A percentile compares a stretch with the other conserved stretches of the same genome.
Conservation (phyloP, 2,797 vertebrate genomes). For the Kryptopterus vitreolus region DNA sequence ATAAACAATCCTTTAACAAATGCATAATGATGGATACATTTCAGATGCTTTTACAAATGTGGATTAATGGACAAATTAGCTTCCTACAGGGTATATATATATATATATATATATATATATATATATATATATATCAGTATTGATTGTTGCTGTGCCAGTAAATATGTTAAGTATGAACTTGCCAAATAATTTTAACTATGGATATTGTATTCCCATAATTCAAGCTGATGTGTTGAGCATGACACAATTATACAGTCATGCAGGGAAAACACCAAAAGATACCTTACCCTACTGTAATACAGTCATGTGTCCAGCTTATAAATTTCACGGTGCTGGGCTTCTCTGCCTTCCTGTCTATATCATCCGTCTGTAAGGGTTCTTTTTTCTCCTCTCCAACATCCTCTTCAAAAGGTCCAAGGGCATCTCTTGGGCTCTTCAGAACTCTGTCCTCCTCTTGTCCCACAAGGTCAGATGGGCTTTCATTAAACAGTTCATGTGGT, state of each 20-base stretch:
- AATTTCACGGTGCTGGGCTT: not conserved
- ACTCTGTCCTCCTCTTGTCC: not conserved
- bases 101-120: too few species aligned
- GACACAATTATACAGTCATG: not conserved
- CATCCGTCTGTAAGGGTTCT: conserved; percentile 8
- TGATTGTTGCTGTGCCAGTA: not conserved
- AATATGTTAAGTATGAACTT: not conserved
- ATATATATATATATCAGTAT: too few species aligned
- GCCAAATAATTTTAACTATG: not conserved
- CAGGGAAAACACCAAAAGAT: not conserved
- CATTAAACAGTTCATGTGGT: not conserved
- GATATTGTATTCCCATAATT: not conserved
- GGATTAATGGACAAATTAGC: too few species aligned
- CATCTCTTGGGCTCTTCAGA: conserved; percentile 15
- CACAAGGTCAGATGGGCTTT: not conserved
- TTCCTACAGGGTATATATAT: too few species aligned
- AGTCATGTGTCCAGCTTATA: conserved; percentile 34
- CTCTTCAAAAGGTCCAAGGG: conserved; percentile 19
- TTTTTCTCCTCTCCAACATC: not conserved
- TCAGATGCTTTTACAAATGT: not conserved
- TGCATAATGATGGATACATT: not conserved
- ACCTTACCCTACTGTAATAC: conserved; percentile 61
- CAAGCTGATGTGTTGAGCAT: not conserved
- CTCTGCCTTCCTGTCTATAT: conserved; percentile 1
- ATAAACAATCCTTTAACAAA: not conserved